phyloP scores from a whole-genome alignment of 2,797 vertebrate genomes.

The Sylvilagus floridanus region DNA sequence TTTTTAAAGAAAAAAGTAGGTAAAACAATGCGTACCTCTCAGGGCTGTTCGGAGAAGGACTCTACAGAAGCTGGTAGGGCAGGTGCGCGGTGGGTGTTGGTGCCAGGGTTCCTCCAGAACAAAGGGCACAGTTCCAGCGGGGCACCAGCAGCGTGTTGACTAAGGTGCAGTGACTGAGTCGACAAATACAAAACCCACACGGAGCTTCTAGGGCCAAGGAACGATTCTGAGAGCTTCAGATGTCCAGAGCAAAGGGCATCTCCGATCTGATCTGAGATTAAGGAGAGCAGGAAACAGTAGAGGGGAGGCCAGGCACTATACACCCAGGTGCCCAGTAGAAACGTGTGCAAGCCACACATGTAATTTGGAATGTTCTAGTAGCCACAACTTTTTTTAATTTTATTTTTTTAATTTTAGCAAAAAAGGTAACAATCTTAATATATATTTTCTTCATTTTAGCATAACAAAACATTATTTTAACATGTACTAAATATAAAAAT shows the following conservation, averaged over 20 bases:
- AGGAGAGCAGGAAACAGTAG: background rate
- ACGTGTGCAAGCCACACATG: background rate
- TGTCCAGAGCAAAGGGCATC: background rate
- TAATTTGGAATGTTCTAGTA: background rate
- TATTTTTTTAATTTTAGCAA: background rate
- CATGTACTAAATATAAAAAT: background rate
- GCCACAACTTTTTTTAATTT: background rate
- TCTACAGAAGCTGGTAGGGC: background rate
- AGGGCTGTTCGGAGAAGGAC: background rate
- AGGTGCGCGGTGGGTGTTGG: background rate
- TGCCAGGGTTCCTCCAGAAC: background rate
- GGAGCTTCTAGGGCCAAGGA: background rate
- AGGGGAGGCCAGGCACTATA: background rate
- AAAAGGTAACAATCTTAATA: background rate
- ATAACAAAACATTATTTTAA: constrained; percentile 12
- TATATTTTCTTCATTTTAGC: background rate
- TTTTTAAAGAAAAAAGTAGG: constrained; percentile 1
- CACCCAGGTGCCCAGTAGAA: background rate
- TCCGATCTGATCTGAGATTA: background rate
- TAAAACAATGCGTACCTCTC: background rate
- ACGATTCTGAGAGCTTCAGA: background rate
- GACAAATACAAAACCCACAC: background rate
- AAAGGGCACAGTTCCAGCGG: background rate
- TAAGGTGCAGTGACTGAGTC: background rate
- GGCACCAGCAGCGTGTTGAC: background rate